Evolutionary conservation across 92 coral and sea anemone genomes (phyloP).

Genomic region (Bergia sp.): DNA sequence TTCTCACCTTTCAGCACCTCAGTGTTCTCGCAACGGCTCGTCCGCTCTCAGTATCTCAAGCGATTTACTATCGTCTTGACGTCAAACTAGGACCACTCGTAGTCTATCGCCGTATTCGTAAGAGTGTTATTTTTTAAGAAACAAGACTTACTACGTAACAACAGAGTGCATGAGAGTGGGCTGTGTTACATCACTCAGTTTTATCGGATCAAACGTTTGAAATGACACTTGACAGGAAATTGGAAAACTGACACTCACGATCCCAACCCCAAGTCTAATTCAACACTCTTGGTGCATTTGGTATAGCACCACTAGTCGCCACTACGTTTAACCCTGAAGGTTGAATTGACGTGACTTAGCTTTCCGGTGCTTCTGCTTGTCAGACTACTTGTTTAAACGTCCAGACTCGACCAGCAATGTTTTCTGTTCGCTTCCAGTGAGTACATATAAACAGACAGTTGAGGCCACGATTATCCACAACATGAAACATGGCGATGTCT

Average conservation of each 20-base stretch:
- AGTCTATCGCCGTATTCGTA: no score
- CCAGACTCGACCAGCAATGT: neutral
- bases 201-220: neutral
- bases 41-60: no score
- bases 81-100: no score
- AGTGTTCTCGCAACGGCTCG: no score
- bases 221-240: constrained; percentile 21
- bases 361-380: neutral
- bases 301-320: neutral
- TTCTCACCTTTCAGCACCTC: no score
- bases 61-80: no score
- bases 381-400: neutral
- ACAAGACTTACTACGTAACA: no score
- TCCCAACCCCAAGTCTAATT: neutral
- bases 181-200: neutral
- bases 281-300: neutral
- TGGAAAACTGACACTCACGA: constrained; percentile 3
- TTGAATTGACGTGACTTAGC: neutral
- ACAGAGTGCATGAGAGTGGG: neutral
- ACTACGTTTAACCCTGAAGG: neutral
- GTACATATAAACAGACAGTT: neutral
- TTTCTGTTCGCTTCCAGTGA: constrained; percentile 23
- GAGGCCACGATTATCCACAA: no score
- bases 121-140: no score
- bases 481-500: no score